These are phyloP conservation scores for Caerostris extrusa DNA, from an alignment of 1,140 invertebrate species.

Conservation along the genomic window DNA sequence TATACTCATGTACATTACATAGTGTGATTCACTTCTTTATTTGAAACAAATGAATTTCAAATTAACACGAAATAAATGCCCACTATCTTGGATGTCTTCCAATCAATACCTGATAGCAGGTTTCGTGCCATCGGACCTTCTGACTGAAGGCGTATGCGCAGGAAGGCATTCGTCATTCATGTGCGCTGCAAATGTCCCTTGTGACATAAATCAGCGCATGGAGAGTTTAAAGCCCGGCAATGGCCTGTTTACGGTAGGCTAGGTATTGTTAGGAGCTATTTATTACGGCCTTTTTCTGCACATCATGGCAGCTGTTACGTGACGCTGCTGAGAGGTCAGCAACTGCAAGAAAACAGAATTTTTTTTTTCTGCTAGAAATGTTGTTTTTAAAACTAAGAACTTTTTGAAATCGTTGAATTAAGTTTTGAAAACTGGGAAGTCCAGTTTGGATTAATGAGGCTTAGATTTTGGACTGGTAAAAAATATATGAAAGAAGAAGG, in stretches of 20 bases:
- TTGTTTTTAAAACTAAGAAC: background rate
- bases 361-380: background rate
- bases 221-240: slow-evolving; percentile 29
- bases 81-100: background rate
- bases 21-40: too few species aligned
- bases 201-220: background rate
- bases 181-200: background rate
- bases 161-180: slow-evolving; percentile 20
- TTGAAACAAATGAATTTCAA: too few species aligned
- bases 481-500: too few species aligned
- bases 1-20: too few species aligned
- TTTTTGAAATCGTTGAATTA: background rate
- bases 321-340: background rate
- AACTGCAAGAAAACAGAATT: background rate
- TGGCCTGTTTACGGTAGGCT: slow-evolving; percentile 60
- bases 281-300: slow-evolving; percentile 12
- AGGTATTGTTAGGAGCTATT: slow-evolving; percentile 44
- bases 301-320: slow-evolving; percentile 26
- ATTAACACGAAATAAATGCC: too few species aligned
- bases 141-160: background rate
- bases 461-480: too few species aligned
- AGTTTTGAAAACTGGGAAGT: background rate
- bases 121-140: background rate
- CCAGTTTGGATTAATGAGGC: too few species aligned
- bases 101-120: slow-evolving; percentile 5